phyloP scores from a whole-genome alignment of 2,113 vertebrate genomes.

The Sterrhoptilus dennistouni region DNA sequence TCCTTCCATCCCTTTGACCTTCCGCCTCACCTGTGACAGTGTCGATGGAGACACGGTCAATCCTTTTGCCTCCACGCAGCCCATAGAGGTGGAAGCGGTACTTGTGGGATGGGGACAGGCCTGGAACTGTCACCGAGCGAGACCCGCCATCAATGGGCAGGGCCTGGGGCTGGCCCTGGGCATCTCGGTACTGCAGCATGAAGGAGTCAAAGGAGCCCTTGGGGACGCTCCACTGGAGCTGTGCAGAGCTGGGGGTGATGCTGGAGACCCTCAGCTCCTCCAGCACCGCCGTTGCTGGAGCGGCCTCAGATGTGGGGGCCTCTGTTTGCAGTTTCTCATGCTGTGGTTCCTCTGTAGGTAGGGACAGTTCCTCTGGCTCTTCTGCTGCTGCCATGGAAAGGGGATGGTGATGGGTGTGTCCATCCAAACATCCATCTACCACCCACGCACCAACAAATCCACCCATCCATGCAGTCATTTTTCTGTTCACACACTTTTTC shows the following conservation, averaged over 20 bases:
- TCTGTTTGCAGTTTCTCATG: neutral
- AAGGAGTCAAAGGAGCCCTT: constrained; percentile 69
- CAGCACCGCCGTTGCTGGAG: accelerated
- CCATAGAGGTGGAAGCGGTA: too few relatives aligned
- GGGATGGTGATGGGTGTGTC: too few relatives aligned
- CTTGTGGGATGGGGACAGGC: neutral
- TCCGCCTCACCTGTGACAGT: too few relatives aligned
- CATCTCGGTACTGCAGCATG: neutral
- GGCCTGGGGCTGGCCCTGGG: neutral
- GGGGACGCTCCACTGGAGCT: constrained; percentile 29
- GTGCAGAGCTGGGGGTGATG: accelerated
- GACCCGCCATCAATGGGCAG: neutral
- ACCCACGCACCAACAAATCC: too few relatives aligned
- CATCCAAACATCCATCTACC: too few relatives aligned
- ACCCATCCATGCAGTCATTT: too few relatives aligned
- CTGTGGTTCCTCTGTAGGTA: neutral
- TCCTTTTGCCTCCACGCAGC: too few relatives aligned
- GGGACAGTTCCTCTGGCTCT: neutral
- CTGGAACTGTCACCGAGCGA: neutral
- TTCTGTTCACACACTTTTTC: too few relatives aligned
- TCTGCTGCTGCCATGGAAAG: too few relatives aligned
- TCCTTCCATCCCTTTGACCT: too few relatives aligned
- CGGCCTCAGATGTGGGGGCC: accelerated
- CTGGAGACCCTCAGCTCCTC: neutral
- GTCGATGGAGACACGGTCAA: too few relatives aligned